Evolutionary conservation across 2,113 vertebrate genomes (phyloP).

Genomic region (Centropristis striata): DNA sequence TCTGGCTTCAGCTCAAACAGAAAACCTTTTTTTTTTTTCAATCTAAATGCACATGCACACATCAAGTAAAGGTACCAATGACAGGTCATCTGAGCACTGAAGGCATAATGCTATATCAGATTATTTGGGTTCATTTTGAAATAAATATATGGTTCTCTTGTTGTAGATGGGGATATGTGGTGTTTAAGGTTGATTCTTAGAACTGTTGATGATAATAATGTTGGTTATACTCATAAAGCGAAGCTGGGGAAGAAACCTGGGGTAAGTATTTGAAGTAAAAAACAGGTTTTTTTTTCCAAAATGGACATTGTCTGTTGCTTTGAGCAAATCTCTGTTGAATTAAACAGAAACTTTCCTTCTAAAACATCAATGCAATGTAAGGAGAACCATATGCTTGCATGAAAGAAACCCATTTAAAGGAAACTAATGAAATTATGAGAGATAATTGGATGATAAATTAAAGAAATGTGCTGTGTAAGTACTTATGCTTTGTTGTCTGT

Average conservation of each 20-base stretch:
- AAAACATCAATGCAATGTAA: neutral
- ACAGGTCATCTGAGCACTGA: neutral
- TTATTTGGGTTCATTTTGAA: neutral
- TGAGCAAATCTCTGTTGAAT: neutral
- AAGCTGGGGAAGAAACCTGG: neutral
- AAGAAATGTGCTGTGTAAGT: neutral
- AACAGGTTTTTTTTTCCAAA: too few relatives aligned
- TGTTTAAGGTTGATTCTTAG: neutral
- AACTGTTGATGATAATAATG: neutral
- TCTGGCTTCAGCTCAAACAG: slow-evolving; percentile 24
- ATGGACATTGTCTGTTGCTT: too few relatives aligned
- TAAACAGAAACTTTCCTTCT: neutral
- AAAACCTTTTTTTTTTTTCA: neutral
- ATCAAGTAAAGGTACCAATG: neutral
- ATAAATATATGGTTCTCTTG: neutral
- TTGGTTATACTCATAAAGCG: neutral
- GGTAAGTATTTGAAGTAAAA: neutral
- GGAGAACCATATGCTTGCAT: neutral
- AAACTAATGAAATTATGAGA: neutral
- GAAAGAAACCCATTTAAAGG: slow-evolving; percentile 4
- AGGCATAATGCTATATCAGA: neutral
- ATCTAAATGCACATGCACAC: neutral
- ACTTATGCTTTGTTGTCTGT: neutral
- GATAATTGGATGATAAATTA: slow-evolving; percentile 1
- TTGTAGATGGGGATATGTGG: neutral